Evolutionary conservation across 2,113 vertebrate genomes (phyloP), one percentile per base, ranked within the genome.

Genomic region (Lepus americanus): DNA sequence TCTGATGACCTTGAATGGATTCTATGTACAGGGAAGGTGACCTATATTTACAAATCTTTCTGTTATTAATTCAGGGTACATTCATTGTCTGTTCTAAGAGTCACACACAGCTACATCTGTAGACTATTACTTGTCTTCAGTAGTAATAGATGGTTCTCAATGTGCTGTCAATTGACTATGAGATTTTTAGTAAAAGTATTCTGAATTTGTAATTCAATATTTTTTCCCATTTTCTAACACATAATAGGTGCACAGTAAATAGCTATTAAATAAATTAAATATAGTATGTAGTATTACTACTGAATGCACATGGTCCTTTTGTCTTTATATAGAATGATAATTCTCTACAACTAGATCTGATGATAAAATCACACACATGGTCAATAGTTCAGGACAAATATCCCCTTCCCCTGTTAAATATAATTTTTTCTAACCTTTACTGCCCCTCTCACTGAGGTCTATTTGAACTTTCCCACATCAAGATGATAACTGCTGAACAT

Each of bases 391-490:
- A 74, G 13, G 10, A n/a, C 22, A 87, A 87, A 31, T 64, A 2
- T 7, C 10, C 25, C 8, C 16, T 67, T 78, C 0, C 17, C 11
- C 4, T 25, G 12, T 90, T 63, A 81, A 78, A 79, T 7, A 23
- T 17, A 9, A 51, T 13, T 3, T 36, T 69, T 82, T 19, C n/a
- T 16, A 82, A 36, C 13, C 1, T 74, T 84, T 89, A 53, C 9
- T 74, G 27, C 0, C 13, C 64, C 6, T 33, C 0, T 53, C 6
- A 49, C 22, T 16, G 78, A 81, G 13, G n/a, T 17, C 1, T 66
- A 66, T 36, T 86, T 95, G 81, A 83, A 23, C 7, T 83, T 87
- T 87, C 17, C 27, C 10, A 92, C 13, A 25, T 44, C 44, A 44
- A 14, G 44, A 1, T 53, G 13, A 53, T 7, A 36, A 0, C 11